Base-by-base conservation (phyloP, 2,888 invertebrate species). In the Stenurella melanura region DNA sequence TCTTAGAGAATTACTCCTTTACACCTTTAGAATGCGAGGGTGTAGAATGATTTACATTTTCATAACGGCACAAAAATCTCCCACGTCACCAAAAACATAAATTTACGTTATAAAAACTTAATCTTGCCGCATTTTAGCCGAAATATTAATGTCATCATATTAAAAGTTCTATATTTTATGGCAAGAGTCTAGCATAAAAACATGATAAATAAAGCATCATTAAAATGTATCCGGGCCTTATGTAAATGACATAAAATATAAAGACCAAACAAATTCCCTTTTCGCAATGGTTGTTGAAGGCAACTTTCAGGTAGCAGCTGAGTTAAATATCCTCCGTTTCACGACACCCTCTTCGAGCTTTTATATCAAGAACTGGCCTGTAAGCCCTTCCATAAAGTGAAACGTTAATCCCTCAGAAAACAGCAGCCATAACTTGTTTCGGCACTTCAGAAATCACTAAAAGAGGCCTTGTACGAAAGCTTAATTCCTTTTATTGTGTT, bases 331-430 rank as follows among this genome's bases (percentile, higher is more conserved):
- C 76, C 75, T 78, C 76, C 76, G 77, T 77, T 78, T 78, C 76
- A 72, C 78, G 76, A 76, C 78, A 79, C 78, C 78, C 81, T 77
- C 77, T 74, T 73, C 71, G 58, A 61, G 71, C 71, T 71, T 71
- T 80, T 78, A 75, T 74, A 77, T 82, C 77, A 72, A 79, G 77
- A 76, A 80, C 79, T 81, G 80, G 78, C 80, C 80, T 76, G 78
- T 82, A 83, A 85, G 82, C 83, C 82, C 77, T 78, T 83, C 71
- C 83, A 85, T 83, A 83, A 85, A 85, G 83, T 81, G 81, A 84
- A 85, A 85, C 83, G 83, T 83, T 85, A 85, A 85, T 85, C 84
- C 83, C 81, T 83, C 79, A 81, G 82, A 82, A 85, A 69, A 71
- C 60, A 84, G 85, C 84, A 84, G 81, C 81, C 80, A 84, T 84